phyloP scores from a whole-genome alignment of 2,113 vertebrate genomes.

The Chinchilla lanigera region DNA sequence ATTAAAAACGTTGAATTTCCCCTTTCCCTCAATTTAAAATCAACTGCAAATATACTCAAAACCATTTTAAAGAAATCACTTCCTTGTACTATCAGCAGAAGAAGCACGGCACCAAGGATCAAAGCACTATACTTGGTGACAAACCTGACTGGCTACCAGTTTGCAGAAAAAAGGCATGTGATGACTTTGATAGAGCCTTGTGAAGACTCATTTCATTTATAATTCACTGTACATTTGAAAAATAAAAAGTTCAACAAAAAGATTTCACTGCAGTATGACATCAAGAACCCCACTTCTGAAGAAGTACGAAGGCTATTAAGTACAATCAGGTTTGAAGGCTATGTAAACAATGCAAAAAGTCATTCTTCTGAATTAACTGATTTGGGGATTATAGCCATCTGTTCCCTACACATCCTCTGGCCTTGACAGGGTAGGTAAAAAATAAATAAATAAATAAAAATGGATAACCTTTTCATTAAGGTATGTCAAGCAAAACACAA shows the following conservation, averaged over 20 bases:
- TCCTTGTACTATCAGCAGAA: neutral
- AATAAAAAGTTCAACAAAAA: neutral
- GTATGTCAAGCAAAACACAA: neutral
- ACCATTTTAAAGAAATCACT: neutral
- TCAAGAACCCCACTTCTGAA: neutral
- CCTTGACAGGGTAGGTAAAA: neutral
- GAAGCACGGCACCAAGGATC: neutral
- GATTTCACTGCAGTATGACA: neutral
- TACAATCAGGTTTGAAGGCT: neutral
- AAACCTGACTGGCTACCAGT: neutral
- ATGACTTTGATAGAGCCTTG: neutral
- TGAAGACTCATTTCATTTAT: conserved; percentile 5
- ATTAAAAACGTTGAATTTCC: neutral
- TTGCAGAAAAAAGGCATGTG: neutral
- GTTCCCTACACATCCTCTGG: neutral
- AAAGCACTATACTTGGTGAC: neutral
- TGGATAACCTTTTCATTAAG: neutral
- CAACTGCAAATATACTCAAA: neutral
- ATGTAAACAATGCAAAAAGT: neutral
- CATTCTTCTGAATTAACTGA: neutral
- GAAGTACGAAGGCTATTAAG: neutral
- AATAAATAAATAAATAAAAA: neutral
- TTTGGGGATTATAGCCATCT: neutral
- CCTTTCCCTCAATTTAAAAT: conserved; percentile 3
- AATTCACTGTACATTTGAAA: neutral